A percentile compares a stretch with the other conserved stretches of the same genome.
phyloP scores from a whole-genome alignment of 2,797 vertebrate species.

The Halcyon chelicuti region DNA sequence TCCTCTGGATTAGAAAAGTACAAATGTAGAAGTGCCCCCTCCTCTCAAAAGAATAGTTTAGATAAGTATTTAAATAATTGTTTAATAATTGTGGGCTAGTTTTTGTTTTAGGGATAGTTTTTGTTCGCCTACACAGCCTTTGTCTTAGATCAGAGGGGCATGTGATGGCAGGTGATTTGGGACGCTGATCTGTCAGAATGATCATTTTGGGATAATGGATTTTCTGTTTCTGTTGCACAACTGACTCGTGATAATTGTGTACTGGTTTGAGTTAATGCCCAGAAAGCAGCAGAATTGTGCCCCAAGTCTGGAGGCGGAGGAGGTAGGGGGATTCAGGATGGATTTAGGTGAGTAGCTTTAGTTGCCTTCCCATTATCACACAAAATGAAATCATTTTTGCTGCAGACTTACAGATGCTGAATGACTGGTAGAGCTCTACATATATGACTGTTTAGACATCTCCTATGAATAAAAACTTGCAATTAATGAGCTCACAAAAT shows the following conservation, averaged over 20 bases:
- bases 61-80: not conserved
- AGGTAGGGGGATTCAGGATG: not conserved
- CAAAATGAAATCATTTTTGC: not conserved
- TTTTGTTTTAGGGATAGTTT: not conserved
- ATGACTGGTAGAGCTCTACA: not conserved
- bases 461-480: not conserved
- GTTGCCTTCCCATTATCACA: not conserved
- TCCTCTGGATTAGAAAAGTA: not conserved
- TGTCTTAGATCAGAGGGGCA: not conserved
- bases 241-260: not conserved
- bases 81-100: not conserved
- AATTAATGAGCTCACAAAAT: not conserved
- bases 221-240: not conserved
- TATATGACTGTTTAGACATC: not conserved
- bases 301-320: not conserved
- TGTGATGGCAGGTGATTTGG: not conserved
- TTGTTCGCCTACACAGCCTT: not conserved
- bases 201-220: not conserved
- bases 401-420: not conserved
- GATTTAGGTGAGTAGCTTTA: not conserved
- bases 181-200: not conserved
- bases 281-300: not conserved
- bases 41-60: not conserved
- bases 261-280: not conserved
- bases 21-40: not conserved